Evolutionary conservation across 2,113 vertebrate species (phyloP), one percentile per base, ranked within the genome.

Genomic region (Pyxicephalus adspersus): DNA sequence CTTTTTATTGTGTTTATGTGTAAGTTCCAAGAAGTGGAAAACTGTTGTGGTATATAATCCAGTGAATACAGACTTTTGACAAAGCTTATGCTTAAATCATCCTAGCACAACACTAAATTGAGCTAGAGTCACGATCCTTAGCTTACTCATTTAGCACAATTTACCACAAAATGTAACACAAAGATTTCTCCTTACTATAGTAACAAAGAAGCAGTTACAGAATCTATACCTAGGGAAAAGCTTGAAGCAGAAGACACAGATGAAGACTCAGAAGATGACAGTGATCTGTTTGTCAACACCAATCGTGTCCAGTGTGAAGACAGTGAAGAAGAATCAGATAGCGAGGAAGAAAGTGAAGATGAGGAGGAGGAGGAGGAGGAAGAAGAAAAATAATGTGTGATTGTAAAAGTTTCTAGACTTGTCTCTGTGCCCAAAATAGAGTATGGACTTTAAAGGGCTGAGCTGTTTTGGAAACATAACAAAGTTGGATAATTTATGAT

Each of bases 241-340:
- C 71, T 88, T 0, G 84, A 76, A 2, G 85, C 86, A 34, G 84
- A 83, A 3, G 88, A 87, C 0, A 84, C 19, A 0, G 67, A 52
- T 61, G 67, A 88, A 1, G 83, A 92, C 51, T 94, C 94, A 0
- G 95, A 95, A 13, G 94, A 95, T 0, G 94, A 96, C 45, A 89
- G 91, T 0, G 95, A 96, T 77, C 90, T 97, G 26, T 97, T 97
- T 72, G 94, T 97, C 11, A 97, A 97, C 89, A 96, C 94, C 29
- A 97, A 97, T 84, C 94, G 93, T 26, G 83, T 87, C 15, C 92
- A 93, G 63, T 94, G 91, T 74, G 88, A 90, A 28, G 94, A 96
- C 73, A 96, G 95, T 20, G 95, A 95, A 11, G 93, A 94, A 1
- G 91, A 92, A 8, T 84, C 88, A 0, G 84, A 83, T 2, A 84